Evolutionary conservation across 2,797 vertebrate genomes (phyloP), one percentile per base, ranked within the genome.

Genomic region (Mionectes olivaceus): DNA sequence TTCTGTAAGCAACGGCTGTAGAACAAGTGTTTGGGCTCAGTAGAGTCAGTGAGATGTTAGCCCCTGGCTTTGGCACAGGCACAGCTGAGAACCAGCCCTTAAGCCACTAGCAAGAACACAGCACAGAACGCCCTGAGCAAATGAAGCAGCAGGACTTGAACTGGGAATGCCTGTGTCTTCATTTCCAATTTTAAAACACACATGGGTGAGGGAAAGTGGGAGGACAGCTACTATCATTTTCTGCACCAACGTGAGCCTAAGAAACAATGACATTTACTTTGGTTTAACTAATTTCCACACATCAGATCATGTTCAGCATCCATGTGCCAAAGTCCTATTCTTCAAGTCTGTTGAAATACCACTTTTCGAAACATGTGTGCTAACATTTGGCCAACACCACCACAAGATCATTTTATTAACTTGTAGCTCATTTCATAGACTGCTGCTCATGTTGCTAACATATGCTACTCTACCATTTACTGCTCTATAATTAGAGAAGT

Each of bases 381-480:
- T 97, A 97, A 96, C 96, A 97, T 97, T 98, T 98, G 97, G 95
- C 94, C 94, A 96, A 95, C 95, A 96, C 90, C 89, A 95, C 95
- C 94, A 94, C 96, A 96, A 96, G 92, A 96, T 95, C 93, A 93
- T 97, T 98, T 98, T 97, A 98, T 97, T 95, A 97, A 97, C 91
- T 97, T 95, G 92, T 97, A 96, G 96, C 89, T 97, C 87, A 95
- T 98, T 97, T 97, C 96, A 97, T 97, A 97, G 92, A 94, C 94
- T 98, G 96, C 97, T 97, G 96, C 96, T 98, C 97, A 96, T 94
- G 95, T 97, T 98, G 95, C 96, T 97, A 97, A 94, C 97, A 97
- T 96, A 95, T 97, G 95, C 83, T 81, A 61, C 86, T 96, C 96
- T 94, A 94, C 92, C 95, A 96, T 97, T 97, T 97, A 96, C 89